phyloP scores from a whole-genome alignment of 2,113 vertebrate species.

The Amphiprion percula region DNA sequence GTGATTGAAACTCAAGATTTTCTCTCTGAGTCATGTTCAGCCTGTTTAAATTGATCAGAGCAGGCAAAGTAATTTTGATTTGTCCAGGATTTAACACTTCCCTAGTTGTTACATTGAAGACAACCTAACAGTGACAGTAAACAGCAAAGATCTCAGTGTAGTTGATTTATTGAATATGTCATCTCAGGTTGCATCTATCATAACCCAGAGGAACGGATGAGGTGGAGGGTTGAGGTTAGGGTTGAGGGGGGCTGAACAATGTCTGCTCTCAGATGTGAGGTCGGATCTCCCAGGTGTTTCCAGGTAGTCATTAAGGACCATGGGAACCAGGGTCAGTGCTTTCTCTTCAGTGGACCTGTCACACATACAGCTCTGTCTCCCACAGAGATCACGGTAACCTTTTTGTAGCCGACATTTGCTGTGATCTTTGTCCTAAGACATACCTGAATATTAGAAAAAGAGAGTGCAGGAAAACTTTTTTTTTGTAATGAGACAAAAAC shows the following conservation, averaged over 20 bases:
- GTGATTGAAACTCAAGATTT: neutral
- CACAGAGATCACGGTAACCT: neutral
- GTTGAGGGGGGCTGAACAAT: constrained; percentile 20
- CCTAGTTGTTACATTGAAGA: neutral
- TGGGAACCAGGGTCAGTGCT: constrained; percentile 31
- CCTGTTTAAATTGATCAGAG: neutral
- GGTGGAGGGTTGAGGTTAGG: neutral
- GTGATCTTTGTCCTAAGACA: neutral
- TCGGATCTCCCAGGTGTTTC: constrained; percentile 52
- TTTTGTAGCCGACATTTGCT: neutral
- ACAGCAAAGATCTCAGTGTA: neutral
- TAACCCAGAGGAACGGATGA: neutral
- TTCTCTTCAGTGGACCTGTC: constrained; percentile 21
- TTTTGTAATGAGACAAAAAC: no score
- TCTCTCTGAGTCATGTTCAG: neutral
- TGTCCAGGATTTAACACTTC: neutral
- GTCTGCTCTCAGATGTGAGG: constrained; percentile 36
- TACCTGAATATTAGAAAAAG: neutral
- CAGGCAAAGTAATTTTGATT: neutral
- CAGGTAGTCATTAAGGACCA: constrained; percentile 48
- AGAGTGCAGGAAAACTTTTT: neutral
- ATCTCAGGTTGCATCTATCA: constrained; percentile 19
- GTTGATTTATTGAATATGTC: neutral
- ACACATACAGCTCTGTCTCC: neutral
- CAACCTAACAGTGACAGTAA: neutral